Percentiles rank a stretch among this genome's conserved stretches.
These are phyloP conservation scores for Alosa alosa DNA, from an alignment of 2,113 vertebrate genomes.

Conservation along the genomic window DNA sequence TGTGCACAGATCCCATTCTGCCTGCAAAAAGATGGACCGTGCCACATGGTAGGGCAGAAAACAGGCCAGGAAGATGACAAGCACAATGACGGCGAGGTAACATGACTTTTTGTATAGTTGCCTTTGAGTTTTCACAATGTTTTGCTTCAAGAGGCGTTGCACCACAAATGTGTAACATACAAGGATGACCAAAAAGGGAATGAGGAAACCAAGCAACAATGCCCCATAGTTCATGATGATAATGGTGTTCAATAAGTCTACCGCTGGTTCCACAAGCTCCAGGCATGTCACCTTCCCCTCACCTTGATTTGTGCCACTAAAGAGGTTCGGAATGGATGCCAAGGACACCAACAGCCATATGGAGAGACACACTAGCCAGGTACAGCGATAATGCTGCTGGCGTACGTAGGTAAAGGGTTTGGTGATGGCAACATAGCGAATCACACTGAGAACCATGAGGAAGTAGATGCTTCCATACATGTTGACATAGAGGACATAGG, in stretches of 20 bases:
- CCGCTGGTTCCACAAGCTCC: constrained; percentile 52
- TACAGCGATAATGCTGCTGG: constrained; percentile 47
- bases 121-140: not conserved
- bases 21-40: constrained; percentile 62
- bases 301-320: not conserved
- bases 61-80: constrained; percentile 71
- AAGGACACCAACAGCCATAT: constrained; percentile 68
- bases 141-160: constrained; percentile 56
- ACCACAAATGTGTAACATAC: constrained; percentile 71
- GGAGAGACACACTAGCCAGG: constrained; percentile 53
- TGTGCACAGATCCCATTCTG: not conserved
- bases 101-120: constrained; percentile 63
- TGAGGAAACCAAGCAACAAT: constrained; percentile 63
- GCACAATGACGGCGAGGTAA: constrained; percentile 66
- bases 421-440: constrained; percentile 69
- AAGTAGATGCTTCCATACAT: constrained; percentile 82
- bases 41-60: constrained; percentile 76
- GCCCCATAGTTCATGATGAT: constrained; percentile 63
- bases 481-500: constrained; percentile 73
- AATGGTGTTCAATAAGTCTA: not conserved
- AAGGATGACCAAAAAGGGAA: constrained; percentile 66
- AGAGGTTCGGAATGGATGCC: constrained; percentile 50
- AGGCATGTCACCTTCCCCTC: constrained; percentile 54
- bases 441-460: constrained; percentile 66
- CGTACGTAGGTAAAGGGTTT: constrained; percentile 58